Base-by-base conservation (phyloP, 2,888 invertebrate genomes). In the Argyresthia goedartella region DNA sequence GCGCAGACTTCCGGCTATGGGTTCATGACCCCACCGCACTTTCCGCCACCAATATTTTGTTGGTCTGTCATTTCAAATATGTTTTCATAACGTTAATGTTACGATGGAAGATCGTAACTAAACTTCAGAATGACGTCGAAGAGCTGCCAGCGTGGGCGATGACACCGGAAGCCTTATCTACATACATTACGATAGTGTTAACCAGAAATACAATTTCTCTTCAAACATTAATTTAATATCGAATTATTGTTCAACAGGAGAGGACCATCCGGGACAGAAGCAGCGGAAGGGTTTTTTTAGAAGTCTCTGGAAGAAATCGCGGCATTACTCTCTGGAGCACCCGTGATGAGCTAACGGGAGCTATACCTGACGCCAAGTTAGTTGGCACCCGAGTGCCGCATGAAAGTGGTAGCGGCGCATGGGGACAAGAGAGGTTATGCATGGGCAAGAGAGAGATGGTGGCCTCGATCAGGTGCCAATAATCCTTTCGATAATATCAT, bases 201-300 rank as follows among this genome's bases (percentile, higher is more conserved):
- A 50, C 16, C 15, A 9, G 33, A 46, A n/a, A 25, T 25, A 4
- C 2, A 25, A 25, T 25, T 25, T 25, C 25, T 25, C 25, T 25
- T 25, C 33, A 11, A 9, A 25, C 10, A 7, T 1, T 11, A 39
- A 51, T 39, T 16, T 39, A 9, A 36, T 8, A 39, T 25, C 39
- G 34, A n/a, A 45, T 46, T 16, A 0, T 66, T 74, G 79, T 65
- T 73, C 59, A 62, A 63, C 89, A 91, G 92, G 91, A 64, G 91
- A 91, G 65, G 92, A 92, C 60, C 88, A 88, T 59, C 87, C 87
- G 56, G 89, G 89, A 49, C 89, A 89, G 65, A 93, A 93, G 60
- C 95, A 94, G 82, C 94, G 95, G 76, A 94, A 93, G 80, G 94
- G 95, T 59, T 95, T 95, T 79, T 95, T 95, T 87, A 93, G 94